These are phyloP conservation scores for Knipowitschia caucasica DNA, from an alignment of 2,797 vertebrate species.

Conservation along the genomic window DNA sequence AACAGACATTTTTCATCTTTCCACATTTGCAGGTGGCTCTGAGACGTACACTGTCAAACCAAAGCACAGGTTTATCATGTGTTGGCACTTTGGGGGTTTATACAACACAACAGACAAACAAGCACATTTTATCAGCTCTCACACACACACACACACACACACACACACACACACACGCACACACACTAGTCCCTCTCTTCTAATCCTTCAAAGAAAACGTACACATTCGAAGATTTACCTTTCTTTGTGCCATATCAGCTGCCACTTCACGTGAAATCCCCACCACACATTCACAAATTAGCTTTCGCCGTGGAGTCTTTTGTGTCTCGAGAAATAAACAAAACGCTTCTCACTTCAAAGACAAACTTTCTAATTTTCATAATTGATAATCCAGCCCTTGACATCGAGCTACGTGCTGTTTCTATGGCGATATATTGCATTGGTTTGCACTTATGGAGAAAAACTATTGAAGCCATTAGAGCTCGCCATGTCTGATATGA, in stretches of 20 bases:
- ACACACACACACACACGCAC: slow-evolving; percentile 6
- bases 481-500: slow-evolving; percentile 1
- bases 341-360: slow-evolving; percentile 55
- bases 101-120: slow-evolving; percentile 58
- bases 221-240: slow-evolving; percentile 33
- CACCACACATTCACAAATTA: slow-evolving; percentile 35
- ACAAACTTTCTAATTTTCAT: slow-evolving; percentile 48
- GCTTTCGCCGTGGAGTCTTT: slow-evolving; percentile 23
- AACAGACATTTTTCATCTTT: background rate
- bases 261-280: slow-evolving; percentile 29
- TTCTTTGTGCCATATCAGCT: slow-evolving; percentile 26
- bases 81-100: slow-evolving; percentile 68
- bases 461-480: slow-evolving; percentile 29
- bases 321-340: slow-evolving; percentile 40
- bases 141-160: slow-evolving; percentile 7
- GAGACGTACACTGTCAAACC: slow-evolving; percentile 35
- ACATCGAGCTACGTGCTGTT: slow-evolving; percentile 45
- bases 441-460: slow-evolving; percentile 14
- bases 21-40: slow-evolving; percentile 22
- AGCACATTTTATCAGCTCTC: slow-evolving; percentile 60
- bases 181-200: slow-evolving; percentile 11
- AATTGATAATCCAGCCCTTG: slow-evolving; percentile 55
- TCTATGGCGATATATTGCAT: slow-evolving; percentile 51
- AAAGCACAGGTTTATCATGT: slow-evolving; percentile 54
- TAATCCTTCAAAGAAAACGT: slow-evolving; percentile 34